Evolutionary conservation across 2,113 vertebrate genomes (phyloP).

Genomic region (Oophaga pumilio): DNA sequence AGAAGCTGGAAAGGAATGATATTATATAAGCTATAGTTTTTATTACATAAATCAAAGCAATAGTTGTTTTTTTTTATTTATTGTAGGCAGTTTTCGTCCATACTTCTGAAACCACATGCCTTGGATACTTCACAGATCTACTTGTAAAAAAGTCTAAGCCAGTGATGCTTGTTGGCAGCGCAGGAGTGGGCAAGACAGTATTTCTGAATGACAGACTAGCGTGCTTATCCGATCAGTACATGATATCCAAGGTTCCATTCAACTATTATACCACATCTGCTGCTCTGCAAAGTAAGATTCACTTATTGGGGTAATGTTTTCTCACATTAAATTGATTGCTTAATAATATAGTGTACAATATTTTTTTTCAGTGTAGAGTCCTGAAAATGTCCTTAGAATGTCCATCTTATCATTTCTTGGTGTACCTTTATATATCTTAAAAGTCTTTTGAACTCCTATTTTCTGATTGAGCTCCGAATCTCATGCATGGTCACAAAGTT

Average conservation of each 20-base stretch:
- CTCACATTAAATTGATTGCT: no score
- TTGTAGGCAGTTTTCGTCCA: conserved; percentile 66
- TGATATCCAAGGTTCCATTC: conserved; percentile 64
- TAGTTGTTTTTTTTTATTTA: neutral
- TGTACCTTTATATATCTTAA: no score
- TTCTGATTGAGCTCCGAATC: no score
- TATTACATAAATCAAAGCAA: no score
- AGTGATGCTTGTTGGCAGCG: conserved; percentile 65
- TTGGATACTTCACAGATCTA: conserved; percentile 65
- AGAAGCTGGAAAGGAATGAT: no score
- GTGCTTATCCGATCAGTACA: conserved; percentile 60
- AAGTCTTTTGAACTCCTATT: no score
- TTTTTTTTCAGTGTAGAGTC: no score
- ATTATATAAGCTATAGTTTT: no score
- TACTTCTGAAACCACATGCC: conserved; percentile 62
- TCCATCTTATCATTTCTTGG: no score
- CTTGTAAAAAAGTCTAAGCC: conserved; percentile 64
- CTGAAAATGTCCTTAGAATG: no score
- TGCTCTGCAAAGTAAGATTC: conserved; percentile 64
- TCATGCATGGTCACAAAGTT: no score
- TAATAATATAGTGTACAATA: no score
- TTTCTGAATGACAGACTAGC: conserved; percentile 59
- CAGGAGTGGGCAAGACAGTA: conserved; percentile 63
- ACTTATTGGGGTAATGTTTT: neutral
- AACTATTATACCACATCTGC: conserved; percentile 64